phyloP scores from a whole-genome alignment of 1,140 invertebrate genomes.

The Manduca sexta region DNA sequence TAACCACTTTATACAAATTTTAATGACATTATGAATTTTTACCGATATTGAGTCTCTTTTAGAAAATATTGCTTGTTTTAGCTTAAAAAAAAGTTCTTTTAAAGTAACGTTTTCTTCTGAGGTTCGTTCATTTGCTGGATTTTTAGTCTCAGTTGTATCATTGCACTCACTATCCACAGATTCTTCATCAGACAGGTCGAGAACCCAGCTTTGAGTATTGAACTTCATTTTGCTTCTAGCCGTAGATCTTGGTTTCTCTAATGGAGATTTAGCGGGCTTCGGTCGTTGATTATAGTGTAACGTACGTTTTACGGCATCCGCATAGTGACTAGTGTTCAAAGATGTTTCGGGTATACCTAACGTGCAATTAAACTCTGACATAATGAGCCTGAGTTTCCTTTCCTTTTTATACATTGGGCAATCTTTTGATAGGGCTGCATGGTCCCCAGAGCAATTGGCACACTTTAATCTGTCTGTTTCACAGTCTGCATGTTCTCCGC shows the following conservation, averaged over 20 bases:
- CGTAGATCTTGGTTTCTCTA: not conserved
- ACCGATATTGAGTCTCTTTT: too few relatives aligned
- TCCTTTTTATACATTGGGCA: not conserved
- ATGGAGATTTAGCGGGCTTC: not conserved
- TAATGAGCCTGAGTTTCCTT: not conserved
- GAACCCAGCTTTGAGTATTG: not conserved
- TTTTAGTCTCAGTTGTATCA: too few relatives aligned
- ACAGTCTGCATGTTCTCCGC: slow-evolving; percentile 22
- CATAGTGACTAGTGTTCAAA: not conserved
- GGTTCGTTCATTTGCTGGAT: too few relatives aligned
- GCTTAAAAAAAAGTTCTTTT: too few relatives aligned
- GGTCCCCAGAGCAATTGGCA: slow-evolving; percentile 1
- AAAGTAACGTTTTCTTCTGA: too few relatives aligned
- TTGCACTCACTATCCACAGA: slow-evolving; percentile 1
- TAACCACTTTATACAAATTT: too few relatives aligned
- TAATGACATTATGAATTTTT: too few relatives aligned
- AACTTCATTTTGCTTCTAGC: not conserved
- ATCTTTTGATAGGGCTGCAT: slow-evolving; percentile 5
- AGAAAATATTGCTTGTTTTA: too few relatives aligned
- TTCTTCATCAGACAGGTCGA: slow-evolving; percentile 6
- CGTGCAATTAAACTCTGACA: slow-evolving; percentile 2
- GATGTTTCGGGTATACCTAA: not conserved
- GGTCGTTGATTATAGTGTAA: not conserved
- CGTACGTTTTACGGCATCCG: too few relatives aligned
- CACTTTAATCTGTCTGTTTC: slow-evolving; percentile 15